phyloP scores from a whole-genome alignment of 2,797 vertebrate species.

The Pseudochaenichthys georgianus region DNA sequence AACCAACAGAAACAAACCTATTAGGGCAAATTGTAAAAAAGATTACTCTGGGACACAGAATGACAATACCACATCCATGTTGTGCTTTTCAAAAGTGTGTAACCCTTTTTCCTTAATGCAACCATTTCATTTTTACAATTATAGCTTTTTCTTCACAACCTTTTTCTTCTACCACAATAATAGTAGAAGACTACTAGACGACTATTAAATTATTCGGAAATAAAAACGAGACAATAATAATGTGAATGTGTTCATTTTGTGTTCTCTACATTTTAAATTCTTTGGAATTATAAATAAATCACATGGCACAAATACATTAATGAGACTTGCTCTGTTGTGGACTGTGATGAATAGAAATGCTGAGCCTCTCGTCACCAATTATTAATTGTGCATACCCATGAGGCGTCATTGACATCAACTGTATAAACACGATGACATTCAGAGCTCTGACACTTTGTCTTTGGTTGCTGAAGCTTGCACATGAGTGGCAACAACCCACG shows the following conservation, averaged over 20 bases:
- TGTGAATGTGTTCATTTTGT: neutral
- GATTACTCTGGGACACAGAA: neutral
- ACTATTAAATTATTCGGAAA: neutral
- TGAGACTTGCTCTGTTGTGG: neutral
- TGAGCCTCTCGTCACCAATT: neutral
- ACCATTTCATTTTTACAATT: neutral
- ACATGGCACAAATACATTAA: neutral
- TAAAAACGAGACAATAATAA: neutral
- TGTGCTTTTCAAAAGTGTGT: neutral
- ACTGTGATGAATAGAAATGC: neutral
- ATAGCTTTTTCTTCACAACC: neutral
- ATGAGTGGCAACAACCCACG: neutral
- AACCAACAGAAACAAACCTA: neutral
- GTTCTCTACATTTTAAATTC: neutral
- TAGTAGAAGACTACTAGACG: neutral
- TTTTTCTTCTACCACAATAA: neutral
- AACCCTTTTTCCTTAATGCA: neutral
- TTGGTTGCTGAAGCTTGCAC: neutral
- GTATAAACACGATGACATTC: constrained; percentile 23
- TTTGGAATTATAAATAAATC: neutral
- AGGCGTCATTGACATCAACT: neutral
- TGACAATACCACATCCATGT: neutral
- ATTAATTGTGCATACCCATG: neutral
- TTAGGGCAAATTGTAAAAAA: neutral
- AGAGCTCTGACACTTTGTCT: constrained; percentile 9